Evolutionary conservation across 2,888 invertebrate species (phyloP), one percentile per base, ranked within the genome.

Genomic region (Macrosiphum euphorbiae): DNA sequence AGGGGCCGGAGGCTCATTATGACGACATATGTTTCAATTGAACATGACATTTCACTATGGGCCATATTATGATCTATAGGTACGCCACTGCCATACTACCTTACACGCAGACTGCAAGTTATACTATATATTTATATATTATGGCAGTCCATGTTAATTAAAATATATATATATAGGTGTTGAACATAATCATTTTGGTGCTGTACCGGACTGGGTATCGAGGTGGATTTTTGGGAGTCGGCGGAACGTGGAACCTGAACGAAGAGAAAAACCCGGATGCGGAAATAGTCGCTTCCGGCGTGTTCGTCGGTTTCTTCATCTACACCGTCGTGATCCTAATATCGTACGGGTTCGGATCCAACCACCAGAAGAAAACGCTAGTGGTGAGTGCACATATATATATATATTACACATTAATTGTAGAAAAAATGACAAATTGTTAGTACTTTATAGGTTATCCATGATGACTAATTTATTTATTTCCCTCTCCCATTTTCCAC

Each of bases 221-320:
- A 95, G 98, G 98, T 5, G 97, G 97, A 95, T 98, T 98, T 96
- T 96, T 98, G 94, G 98, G 98, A 67, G 98, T 98, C 92, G 98
- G 98, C 88, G 98, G 98, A 94, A 98, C 98, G 41, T 98, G 98
- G 98, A 98, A 98, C 96, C 96, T 98, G 91, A 98, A 98, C 95
- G 98, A 98, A 96, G 98, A 98, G 95, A 98, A 98, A 96, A 98
- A 97, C 95, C 97, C 98, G 0, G 98, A 98, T 95, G 97, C 98
- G 41, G 98, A 98, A 96, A 98, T 98, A 95, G 97, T 98, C 1
- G 98, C 98, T 0, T 98, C 98, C 0, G 98, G 98, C 20, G 97
- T 98, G 7, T 97, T 98, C 95, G 98, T 98, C 13, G 98, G 98
- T 35, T 98, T 97, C 96, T 97, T 98, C 95, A 97, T 98, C 94